Evolutionary conservation across 2,113 vertebrate species (phyloP), one percentile per base, ranked within the genome.

Genomic region (Calyptommatus sinebrachiatus): DNA sequence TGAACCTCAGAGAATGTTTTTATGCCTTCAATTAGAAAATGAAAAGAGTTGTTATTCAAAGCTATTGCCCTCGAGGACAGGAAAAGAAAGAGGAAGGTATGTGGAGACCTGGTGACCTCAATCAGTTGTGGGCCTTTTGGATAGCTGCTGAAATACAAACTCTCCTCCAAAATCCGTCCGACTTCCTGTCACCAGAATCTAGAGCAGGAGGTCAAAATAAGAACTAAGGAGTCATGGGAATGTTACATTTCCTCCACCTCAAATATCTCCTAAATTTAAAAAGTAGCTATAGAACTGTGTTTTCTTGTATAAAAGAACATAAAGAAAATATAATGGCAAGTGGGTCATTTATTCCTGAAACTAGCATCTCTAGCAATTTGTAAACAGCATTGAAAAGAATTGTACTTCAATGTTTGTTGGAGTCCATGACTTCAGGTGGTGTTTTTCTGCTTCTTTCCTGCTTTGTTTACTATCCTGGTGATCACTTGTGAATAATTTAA

Each of bases 171-270:
- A 75, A 81, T 69, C 79, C 81, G 84, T 83, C 72, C 24, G 85
- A 77, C 73, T 85, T 85, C 68, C 84, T 85, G 71, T 53, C 72
- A 79, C 71, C 41, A 83, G 76, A 78, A 45, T 46, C 72, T 53
- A 4, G 31, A 53, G 88, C 73, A 80, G 80, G 83, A 1, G 35
- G 77, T 83, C 88, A 82, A 53, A 60, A 74, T 68, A 78, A 12
- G 28, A 82, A 85, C 18, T 31, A 76, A n/a, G 71, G 80, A 86
- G 82, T 74, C 89, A 87, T 86, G 87, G 88, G 89, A 91, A 88
- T 48, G 28, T 76, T 81, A 74, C 84, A 14, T 50, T 48, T n/a
- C 62, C 61, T 41, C 72, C 35, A 20, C 62, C 31, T 8, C 31
- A 21, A 16, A 35, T 29, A 60, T 22, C 72, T 29, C 14, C 53